These are phyloP conservation scores for Macrobrachium rosenbergii DNA, from an alignment of 1,140 invertebrate genomes.

Conservation along the genomic window DNA sequence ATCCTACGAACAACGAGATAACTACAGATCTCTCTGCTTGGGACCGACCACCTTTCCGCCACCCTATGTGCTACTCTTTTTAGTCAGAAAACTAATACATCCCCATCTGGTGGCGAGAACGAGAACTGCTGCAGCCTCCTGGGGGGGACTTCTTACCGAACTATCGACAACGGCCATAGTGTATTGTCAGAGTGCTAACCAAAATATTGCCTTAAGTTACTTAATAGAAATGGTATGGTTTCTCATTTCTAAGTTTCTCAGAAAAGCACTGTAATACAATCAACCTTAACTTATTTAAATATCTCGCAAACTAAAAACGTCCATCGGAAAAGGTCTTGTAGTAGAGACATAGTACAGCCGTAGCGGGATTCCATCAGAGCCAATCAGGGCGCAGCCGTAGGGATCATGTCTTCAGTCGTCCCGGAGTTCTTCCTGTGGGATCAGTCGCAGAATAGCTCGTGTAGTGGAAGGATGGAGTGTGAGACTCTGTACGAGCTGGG, in stretches of 20 bases:
- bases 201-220: not conserved
- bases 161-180: not conserved
- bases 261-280: too few relatives aligned
- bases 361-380: conserved; percentile 38
- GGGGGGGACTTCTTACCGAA: not conserved
- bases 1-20: too few relatives aligned
- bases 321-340: conserved; percentile 35
- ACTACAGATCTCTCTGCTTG: too few relatives aligned
- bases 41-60: not conserved
- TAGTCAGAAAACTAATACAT: conserved; percentile 2
- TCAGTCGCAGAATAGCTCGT: conserved; percentile 58
- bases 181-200: not conserved
- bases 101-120: conserved; percentile 46
- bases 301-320: conserved; percentile 3
- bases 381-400: conserved; percentile 50
- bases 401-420: conserved; percentile 59
- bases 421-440: conserved; percentile 62
- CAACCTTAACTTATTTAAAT: too few relatives aligned
- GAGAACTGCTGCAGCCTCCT: conserved; percentile 34
- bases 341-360: conserved; percentile 14
- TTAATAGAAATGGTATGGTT: too few relatives aligned
- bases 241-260: too few relatives aligned
- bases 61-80: not conserved
- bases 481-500: conserved; percentile 74
- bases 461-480: conserved; percentile 66